phyloP scores from a whole-genome alignment of 2,113 vertebrate genomes.

The Neolamprologus hecqui region DNA sequence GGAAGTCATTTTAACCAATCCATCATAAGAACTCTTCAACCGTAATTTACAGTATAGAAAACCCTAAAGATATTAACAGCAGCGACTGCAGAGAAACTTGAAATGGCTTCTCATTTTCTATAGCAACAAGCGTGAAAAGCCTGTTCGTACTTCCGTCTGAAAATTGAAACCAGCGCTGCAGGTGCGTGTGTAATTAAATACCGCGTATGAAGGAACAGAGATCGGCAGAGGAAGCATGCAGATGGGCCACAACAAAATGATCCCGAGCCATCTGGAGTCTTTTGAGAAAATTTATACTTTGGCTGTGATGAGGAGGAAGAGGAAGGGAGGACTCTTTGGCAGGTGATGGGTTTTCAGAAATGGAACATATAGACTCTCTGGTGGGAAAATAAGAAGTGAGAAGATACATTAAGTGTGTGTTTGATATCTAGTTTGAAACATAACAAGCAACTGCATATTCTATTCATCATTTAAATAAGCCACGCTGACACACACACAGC shows the following conservation, averaged over 20 bases:
- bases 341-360: constrained; percentile 39
- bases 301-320: neutral
- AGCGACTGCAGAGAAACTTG: neutral
- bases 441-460: neutral
- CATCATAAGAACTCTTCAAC: neutral
- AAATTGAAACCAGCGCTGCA: constrained; percentile 25
- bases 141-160: constrained; percentile 8
- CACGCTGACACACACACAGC: neutral
- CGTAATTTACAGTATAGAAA: neutral
- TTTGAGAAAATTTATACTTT: constrained; percentile 39
- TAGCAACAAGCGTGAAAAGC: constrained; percentile 7
- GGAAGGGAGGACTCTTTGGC: neutral
- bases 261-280: constrained; percentile 57
- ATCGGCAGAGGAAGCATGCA: constrained; percentile 27
- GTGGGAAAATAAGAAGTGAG: neutral
- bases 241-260: constrained; percentile 42
- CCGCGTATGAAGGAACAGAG: constrained; percentile 23
- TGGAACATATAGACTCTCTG: neutral
- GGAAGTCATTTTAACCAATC: neutral
- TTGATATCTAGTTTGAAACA: neutral
- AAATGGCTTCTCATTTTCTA: constrained; percentile 19
- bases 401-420: neutral
- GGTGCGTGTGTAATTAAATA: constrained; percentile 52
- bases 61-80: neutral
- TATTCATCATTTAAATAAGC: neutral